phyloP scores from a whole-genome alignment of 2,888 invertebrate genomes.

The Hemistola chrysoprasaria region DNA sequence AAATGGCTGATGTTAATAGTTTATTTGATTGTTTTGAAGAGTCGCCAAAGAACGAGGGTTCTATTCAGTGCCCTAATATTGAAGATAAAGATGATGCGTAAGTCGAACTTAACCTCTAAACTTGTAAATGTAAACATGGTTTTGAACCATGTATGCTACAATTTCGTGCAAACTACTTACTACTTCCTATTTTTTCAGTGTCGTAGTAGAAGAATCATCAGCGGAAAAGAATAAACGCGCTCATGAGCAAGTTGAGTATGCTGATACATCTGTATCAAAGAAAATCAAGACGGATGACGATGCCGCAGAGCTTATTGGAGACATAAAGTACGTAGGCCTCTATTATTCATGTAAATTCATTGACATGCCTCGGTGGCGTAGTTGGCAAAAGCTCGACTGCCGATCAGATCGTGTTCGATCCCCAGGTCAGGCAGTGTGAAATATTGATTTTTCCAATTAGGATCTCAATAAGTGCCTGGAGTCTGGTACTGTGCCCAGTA shows the following conservation, averaged over 20 bases:
- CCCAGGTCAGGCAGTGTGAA: no score
- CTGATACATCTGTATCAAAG: constrained; percentile 53
- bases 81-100: constrained; percentile 46
- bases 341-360: no score
- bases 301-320: constrained; percentile 54
- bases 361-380: no score
- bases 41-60: constrained; percentile 42
- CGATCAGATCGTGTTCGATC: no score
- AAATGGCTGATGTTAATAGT: constrained; percentile 60
- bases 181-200: constrained; percentile 34
- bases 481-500: no score
- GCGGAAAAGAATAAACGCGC: constrained; percentile 52
- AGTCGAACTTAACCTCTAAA: constrained; percentile 51
- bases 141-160: neutral
- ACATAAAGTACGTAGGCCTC: constrained; percentile 57
- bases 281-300: constrained; percentile 56
- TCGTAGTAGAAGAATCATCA: constrained; percentile 29
- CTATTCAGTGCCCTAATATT: constrained; percentile 53
- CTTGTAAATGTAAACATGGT: constrained; percentile 23
- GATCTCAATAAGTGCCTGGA: no score
- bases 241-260: constrained; percentile 60
- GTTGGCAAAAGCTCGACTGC: no score
- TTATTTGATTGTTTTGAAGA: constrained; percentile 75
- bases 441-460: no score
- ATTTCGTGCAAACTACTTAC: no score